Evolutionary conservation across 2,888 invertebrate species (phyloP).

Genomic region (Drosophila algonquin): DNA sequence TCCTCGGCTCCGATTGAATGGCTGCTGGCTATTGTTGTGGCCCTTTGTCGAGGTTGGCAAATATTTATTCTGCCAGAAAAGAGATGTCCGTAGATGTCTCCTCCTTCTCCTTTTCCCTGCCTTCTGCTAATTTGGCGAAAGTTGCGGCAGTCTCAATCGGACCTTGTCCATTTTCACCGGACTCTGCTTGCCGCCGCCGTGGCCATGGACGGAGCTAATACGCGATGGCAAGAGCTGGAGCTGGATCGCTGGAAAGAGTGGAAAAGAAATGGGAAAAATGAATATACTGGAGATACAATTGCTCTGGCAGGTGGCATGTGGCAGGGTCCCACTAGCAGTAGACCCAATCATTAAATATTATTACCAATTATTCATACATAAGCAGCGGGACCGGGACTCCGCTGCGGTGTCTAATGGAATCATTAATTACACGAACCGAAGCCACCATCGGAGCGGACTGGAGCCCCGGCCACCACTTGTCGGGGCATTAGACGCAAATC

Average conservation of each 20-base stretch:
- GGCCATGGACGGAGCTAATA: slow-evolving; percentile 68
- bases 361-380: slow-evolving; percentile 81
- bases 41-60: slow-evolving; percentile 44
- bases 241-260: neutral
- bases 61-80: slow-evolving; percentile 63
- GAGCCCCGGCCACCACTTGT: slow-evolving; percentile 68
- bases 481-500: slow-evolving; percentile 80
- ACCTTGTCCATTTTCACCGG: slow-evolving; percentile 77
- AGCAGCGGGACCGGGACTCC: slow-evolving; percentile 68
- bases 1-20: slow-evolving; percentile 42
- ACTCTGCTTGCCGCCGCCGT: slow-evolving; percentile 48
- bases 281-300: slow-evolving; percentile 18
- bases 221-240: slow-evolving; percentile 3
- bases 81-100: slow-evolving; percentile 28
- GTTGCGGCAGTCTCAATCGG: slow-evolving; percentile 73
- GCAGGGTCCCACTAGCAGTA: slow-evolving; percentile 20
- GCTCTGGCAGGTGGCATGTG: slow-evolving; percentile 49
- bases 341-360: slow-evolving; percentile 77
- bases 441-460: slow-evolving; percentile 6
- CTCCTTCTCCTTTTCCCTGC: slow-evolving; percentile 19
- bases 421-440: slow-evolving; percentile 70
- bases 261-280: neutral
- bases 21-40: slow-evolving; percentile 11
- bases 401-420: slow-evolving; percentile 78
- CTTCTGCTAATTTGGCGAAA: slow-evolving; percentile 73